Base-by-base conservation (phyloP, 2,888 invertebrate genomes). In the Folsomia manolachei region DNA sequence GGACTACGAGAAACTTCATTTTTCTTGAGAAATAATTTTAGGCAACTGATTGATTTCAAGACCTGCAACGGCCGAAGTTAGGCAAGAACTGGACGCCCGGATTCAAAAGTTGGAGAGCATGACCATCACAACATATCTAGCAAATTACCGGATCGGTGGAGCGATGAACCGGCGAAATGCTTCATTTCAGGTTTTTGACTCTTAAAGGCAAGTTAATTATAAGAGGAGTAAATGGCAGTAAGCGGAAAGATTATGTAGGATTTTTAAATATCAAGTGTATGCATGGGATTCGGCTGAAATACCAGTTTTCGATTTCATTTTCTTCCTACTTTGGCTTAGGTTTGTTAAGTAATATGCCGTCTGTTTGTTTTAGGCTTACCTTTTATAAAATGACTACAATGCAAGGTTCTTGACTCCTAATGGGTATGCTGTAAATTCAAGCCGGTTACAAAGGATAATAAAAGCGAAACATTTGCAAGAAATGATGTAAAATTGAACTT, bases 1-100 rank as follows among this genome's bases (percentile, higher is more conserved):
- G 24, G 25, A 77, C 26, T 9, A 69, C 70, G 63, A 71, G 64
- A 25, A 75, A 69, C 63, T 75, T 77, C 77, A 77, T 77, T 52
- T 52, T 72, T 52, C 60, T 18, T 39, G 39, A 9, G 14, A 39
- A 9, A 39, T 39, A 39, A 39, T 39, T 39, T 39, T 39, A 9
- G 39, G 14, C 39, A 39, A 39, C 14, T 39, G 4, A 39, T 39
- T 39, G 4, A 9, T 39, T 39, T 39, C 4, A 39, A 39, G 14
- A 39, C 39, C 39, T 14, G 39, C 4, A 39, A 39, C 14, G 4
- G 39, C 39, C 39, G 39, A 71, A 23, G 60, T 60, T n/a, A 4
- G n/a, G n/a, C 23, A 60, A 60, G 4, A 9, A 23, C 23, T 39
- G 39, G 39, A 39, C 39, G 4, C 39, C 14, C 14, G 14, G 39